phyloP scores from a whole-genome alignment of 2,797 vertebrate species.

The Crax fasciolata region DNA sequence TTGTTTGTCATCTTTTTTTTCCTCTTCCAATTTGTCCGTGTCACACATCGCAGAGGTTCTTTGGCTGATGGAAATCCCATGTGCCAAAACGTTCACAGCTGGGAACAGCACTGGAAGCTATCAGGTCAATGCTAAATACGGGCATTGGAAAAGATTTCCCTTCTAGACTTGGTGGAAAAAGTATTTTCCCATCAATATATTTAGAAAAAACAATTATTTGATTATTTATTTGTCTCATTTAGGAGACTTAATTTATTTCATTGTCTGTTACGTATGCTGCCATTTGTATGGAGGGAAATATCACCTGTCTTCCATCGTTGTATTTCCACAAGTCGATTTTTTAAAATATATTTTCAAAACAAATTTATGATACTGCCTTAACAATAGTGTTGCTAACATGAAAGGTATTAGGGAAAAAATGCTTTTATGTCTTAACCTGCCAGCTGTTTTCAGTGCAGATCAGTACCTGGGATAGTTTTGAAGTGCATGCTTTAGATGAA shows the following conservation, averaged over 20 bases:
- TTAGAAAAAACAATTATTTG: background rate
- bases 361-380: background rate
- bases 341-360: background rate
- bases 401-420: background rate
- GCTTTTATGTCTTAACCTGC: slow-evolving; percentile 23
- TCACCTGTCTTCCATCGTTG: background rate
- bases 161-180: background rate
- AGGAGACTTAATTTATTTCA: background rate
- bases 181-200: background rate
- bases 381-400: background rate
- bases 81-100: background rate
- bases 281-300: background rate
- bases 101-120: background rate
- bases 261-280: background rate
- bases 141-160: background rate
- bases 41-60: background rate
- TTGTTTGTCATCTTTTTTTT: background rate
- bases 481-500: slow-evolving; percentile 20
- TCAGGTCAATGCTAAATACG: background rate
- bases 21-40: background rate
- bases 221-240: background rate
- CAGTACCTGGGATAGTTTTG: slow-evolving; percentile 36
- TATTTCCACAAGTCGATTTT: slow-evolving; percentile 3
- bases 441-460: background rate
- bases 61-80: background rate